Evolutionary conservation across 2,888 invertebrate genomes (phyloP).

Genomic region (Cynaeus angustus): DNA sequence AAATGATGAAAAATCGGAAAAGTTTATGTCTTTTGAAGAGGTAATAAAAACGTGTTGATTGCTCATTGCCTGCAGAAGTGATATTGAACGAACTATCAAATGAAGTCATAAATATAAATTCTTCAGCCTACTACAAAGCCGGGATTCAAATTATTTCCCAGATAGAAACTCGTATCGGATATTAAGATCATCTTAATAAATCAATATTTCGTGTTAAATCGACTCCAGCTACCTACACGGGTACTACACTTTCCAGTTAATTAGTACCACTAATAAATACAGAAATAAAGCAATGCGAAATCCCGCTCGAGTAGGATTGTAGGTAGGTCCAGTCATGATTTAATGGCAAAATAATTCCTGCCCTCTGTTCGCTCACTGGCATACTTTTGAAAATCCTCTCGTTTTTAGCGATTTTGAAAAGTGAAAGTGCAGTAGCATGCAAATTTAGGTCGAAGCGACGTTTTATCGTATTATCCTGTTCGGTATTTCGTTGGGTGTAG

Average conservation of each 20-base stretch:
- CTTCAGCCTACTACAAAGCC: constrained; percentile 40
- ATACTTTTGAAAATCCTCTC: constrained; percentile 16
- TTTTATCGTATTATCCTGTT: constrained; percentile 1
- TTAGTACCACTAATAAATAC: constrained; percentile 51
- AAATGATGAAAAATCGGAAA: neutral
- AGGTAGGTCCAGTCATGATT: constrained; percentile 30
- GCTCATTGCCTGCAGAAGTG: constrained; percentile 20
- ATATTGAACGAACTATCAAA: constrained; percentile 44
- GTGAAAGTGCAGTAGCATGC: constrained; percentile 29
- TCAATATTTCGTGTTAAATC: constrained; percentile 52
- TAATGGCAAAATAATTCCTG: constrained; percentile 22
- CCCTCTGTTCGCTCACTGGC: constrained; percentile 16
- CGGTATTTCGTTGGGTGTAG: constrained; percentile 20
- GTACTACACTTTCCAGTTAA: constrained; percentile 52
- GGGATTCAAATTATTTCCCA: constrained; percentile 42
- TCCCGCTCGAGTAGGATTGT: constrained; percentile 15
- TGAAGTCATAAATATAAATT: constrained; percentile 48
- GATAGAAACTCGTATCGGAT: constrained; percentile 45
- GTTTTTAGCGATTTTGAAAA: constrained; percentile 21
- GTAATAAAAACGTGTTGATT: constrained; percentile 24
- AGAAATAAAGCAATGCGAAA: constrained; percentile 35
- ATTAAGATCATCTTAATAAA: constrained; percentile 47
- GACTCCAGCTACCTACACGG: constrained; percentile 50
- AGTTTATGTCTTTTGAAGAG: neutral
- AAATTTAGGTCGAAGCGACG: constrained; percentile 4